Conservation (phyloP, 2,113 vertebrate species). For the Mohoua ochrocephala region DNA sequence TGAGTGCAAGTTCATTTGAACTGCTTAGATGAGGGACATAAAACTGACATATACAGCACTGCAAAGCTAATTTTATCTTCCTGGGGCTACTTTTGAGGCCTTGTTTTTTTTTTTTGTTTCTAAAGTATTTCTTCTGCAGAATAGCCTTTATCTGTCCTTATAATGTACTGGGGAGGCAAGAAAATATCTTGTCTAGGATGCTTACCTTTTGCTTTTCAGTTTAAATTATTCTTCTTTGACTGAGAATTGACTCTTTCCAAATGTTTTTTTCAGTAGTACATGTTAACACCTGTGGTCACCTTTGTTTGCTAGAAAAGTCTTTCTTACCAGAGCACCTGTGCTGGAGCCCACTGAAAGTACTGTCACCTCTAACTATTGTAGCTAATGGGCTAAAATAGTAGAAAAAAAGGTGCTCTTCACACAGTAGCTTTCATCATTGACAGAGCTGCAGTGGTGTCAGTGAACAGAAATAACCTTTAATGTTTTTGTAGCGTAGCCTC, state of each 20-base stretch:
- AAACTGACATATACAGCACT: not conserved
- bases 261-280: not conserved
- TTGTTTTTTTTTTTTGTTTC: not conserved
- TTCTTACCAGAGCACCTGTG: not conserved
- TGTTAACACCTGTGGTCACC: not conserved
- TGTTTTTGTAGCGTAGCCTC: not conserved
- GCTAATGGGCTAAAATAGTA: not conserved
- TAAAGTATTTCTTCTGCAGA: not conserved
- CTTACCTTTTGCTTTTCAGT: not conserved
- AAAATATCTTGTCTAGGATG: not conserved
- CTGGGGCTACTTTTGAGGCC: not conserved
- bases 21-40: not conserved
- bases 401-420: not conserved
- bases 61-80: conserved; percentile 22
- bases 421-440: not conserved
- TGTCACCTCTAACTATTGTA: not conserved
- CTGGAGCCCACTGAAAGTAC: not conserved
- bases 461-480: not conserved
- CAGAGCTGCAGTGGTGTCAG: not conserved
- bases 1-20: conserved; percentile 25
- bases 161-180: not conserved
- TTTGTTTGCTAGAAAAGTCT: not conserved
- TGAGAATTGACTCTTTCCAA: not conserved
- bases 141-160: not conserved
- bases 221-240: not conserved